Percentiles rank a stretch among this genome's conserved stretches.
phyloP scores from a whole-genome alignment of 1,140 invertebrate genomes.

The Anastrepha obliqua region DNA sequence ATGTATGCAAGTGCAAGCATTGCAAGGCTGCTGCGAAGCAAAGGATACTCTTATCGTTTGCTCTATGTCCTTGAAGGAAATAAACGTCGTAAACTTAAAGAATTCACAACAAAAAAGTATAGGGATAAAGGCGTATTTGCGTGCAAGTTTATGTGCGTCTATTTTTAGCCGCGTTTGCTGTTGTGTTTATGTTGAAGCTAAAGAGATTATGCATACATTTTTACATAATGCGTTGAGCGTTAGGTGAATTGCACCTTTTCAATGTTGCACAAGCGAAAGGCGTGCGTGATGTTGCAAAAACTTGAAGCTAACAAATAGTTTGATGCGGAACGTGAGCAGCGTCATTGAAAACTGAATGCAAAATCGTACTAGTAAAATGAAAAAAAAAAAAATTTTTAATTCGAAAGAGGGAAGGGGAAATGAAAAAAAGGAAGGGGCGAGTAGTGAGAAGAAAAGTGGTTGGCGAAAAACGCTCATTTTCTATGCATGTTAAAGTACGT shows the following conservation, averaged over 20 bases:
- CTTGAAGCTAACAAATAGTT: background rate
- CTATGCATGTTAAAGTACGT: background rate
- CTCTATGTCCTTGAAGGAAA: background rate
- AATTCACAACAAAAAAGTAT: background rate
- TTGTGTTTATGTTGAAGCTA: background rate
- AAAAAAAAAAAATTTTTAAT: background rate
- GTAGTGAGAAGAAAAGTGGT: background rate
- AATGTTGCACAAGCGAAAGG: background rate
- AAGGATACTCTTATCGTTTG: background rate
- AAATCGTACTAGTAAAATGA: no score
- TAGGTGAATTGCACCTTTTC: background rate
- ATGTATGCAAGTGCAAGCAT: background rate
- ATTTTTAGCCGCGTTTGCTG: background rate
- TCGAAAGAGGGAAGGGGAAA: background rate
- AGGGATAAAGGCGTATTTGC: background rate
- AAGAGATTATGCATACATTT: background rate
- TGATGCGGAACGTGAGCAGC: no score
- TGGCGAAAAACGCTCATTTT: background rate
- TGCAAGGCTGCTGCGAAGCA: background rate
- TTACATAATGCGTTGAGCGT: background rate
- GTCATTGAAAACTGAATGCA: no score
- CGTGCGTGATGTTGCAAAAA: background rate
- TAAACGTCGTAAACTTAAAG: background rate
- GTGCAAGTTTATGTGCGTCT: constrained; percentile 3
- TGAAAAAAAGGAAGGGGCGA: background rate